Conservation (phyloP, 2,797 vertebrate genomes). For the Euthynnus affinis region DNA sequence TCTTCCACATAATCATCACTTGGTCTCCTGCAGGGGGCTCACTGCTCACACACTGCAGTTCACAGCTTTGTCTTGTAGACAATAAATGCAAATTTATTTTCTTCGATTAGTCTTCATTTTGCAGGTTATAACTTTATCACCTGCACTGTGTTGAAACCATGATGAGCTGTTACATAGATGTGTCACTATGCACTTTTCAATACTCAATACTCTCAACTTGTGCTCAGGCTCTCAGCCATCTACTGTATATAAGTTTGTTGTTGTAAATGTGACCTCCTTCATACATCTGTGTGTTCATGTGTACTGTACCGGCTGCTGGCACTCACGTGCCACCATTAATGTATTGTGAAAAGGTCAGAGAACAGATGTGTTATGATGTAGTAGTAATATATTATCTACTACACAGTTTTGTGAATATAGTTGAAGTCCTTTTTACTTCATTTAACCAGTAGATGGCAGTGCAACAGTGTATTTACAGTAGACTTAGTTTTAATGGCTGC, state of each 20-base stretch:
- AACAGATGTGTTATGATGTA: constrained; percentile 12
- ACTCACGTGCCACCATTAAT: constrained; percentile 8
- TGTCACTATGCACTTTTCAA: constrained; percentile 8
- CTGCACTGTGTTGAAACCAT: constrained; percentile 17
- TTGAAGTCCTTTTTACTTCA: constrained; percentile 27
- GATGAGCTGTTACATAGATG: constrained; percentile 22
- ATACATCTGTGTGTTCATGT: not conserved
- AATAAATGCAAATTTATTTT: constrained; percentile 29
- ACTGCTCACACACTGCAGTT: constrained; percentile 22
- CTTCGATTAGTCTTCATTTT: constrained; percentile 34
- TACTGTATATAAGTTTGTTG: not conserved
- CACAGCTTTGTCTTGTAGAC: constrained; percentile 19
- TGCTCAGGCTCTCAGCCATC: constrained; percentile 7
- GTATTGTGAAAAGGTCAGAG: constrained; percentile 26
- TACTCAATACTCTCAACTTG: not conserved
- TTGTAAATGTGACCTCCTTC: constrained; percentile 13
- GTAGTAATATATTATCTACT: constrained; percentile 33
- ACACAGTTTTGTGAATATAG: not conserved
- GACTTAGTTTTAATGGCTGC: constrained; percentile 49
- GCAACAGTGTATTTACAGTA: constrained; percentile 49
- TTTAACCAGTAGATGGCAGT: constrained; percentile 77
- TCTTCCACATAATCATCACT: constrained; percentile 51
- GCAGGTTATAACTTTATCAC: constrained; percentile 18
- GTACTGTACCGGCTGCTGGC: constrained; percentile 25
- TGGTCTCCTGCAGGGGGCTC: constrained; percentile 36